phyloP scores from a whole-genome alignment of 2,888 invertebrate genomes.

The Poecilus cupreus region DNA sequence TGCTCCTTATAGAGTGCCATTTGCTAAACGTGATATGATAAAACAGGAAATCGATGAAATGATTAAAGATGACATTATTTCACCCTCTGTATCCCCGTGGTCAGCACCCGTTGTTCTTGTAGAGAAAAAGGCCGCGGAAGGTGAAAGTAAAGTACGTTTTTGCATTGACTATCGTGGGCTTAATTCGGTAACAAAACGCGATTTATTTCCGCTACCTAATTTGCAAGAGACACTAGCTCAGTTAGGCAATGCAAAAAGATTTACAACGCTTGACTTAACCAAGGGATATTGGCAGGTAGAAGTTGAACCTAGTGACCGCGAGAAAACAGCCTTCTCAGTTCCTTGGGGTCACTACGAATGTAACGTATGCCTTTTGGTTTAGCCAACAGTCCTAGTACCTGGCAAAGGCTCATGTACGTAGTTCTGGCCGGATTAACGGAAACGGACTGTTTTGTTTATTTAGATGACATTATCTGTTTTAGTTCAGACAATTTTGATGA shows the following conservation, averaged over 20 bases:
- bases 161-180: constrained; percentile 61
- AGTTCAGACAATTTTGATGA: too few relatives aligned
- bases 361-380: constrained; percentile 66
- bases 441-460: too few relatives aligned
- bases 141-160: constrained; percentile 54
- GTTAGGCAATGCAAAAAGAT: constrained; percentile 59
- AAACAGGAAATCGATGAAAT: background rate
- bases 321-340: constrained; percentile 54
- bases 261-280: constrained; percentile 61
- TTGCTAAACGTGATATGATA: too few relatives aligned
- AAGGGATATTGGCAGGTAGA: constrained; percentile 62
- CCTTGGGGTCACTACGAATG: constrained; percentile 65
- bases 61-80: background rate
- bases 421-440: constrained; percentile 63
- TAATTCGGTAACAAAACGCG: constrained; percentile 61
- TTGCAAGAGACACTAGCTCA: constrained; percentile 59
- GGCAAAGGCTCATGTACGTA: constrained; percentile 65
- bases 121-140: background rate
- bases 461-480: constrained; percentile 61
- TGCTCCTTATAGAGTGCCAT: too few relatives aligned
- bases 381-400: constrained; percentile 64
- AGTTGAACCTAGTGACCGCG: constrained; percentile 58
- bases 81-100: background rate
- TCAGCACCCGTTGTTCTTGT: constrained; percentile 45
- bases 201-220: constrained; percentile 61